Evolutionary conservation across 2,797 vertebrate species (phyloP).

Genomic region (Salarias fasciatus): DNA sequence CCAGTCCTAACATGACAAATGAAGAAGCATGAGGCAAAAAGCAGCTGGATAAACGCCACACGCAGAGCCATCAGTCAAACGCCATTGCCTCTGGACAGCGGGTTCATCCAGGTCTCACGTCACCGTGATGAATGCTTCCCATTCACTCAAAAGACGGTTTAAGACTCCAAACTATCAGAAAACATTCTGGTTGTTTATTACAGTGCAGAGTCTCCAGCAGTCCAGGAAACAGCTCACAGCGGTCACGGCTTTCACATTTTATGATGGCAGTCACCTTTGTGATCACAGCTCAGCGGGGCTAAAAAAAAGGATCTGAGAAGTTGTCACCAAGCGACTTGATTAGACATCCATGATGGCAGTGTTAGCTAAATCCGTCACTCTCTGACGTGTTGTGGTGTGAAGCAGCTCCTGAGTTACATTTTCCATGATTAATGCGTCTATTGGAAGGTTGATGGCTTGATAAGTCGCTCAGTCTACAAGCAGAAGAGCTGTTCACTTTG

Average conservation of each 20-base stretch:
- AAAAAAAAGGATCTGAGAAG: constrained; percentile 15
- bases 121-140: constrained; percentile 51
- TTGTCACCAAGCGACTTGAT: constrained; percentile 37
- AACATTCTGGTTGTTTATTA: constrained; percentile 3
- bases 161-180: constrained; percentile 17
- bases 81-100: constrained; percentile 39
- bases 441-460: constrained; percentile 9
- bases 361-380: constrained; percentile 40
- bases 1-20: constrained; percentile 30
- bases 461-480: constrained; percentile 1
- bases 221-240: neutral
- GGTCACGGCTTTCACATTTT: constrained; percentile 5
- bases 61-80: constrained; percentile 55
- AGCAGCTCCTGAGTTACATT: neutral
- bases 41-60: constrained; percentile 37
- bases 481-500: neutral
- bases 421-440: constrained; percentile 11
- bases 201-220: constrained; percentile 6
- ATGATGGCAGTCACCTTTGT: constrained; percentile 8
- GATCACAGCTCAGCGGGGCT: constrained; percentile 34
- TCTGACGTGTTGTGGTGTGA: constrained; percentile 13
- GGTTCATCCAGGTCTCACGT: constrained; percentile 36
- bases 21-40: constrained; percentile 30
- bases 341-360: constrained; percentile 20
- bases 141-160: constrained; percentile 7